Conservation (phyloP, 2,797 vertebrate genomes). For the Mycteria americana region DNA sequence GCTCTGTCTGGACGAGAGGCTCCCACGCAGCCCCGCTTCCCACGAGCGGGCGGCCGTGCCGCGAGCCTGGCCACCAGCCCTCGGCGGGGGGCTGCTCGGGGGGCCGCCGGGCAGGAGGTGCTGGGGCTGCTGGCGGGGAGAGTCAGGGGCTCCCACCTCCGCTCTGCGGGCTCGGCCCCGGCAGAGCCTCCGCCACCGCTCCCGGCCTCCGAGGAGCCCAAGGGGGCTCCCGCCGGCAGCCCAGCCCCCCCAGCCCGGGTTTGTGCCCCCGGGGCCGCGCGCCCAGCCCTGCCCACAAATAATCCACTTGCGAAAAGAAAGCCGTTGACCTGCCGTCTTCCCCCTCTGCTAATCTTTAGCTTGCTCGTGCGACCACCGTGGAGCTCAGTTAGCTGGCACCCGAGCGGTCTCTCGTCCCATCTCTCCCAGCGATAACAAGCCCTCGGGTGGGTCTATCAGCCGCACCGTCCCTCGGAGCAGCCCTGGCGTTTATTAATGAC, state of each 20-base stretch:
- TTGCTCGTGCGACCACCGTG: accelerated
- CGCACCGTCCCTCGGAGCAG: accelerated
- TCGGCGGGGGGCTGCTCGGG: neutral
- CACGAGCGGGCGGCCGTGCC: neutral
- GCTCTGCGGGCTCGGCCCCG: neutral
- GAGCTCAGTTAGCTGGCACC: neutral
- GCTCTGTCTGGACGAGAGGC: neutral
- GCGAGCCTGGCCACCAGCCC: accelerated
- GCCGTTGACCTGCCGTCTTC: neutral
- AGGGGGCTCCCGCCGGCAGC: neutral
- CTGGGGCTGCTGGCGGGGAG: neutral
- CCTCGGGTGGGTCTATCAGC: neutral
- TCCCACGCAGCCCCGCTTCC: neutral
- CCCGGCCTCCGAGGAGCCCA: neutral
- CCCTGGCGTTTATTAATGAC: neutral
- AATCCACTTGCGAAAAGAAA: accelerated
- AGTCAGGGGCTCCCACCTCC: neutral
- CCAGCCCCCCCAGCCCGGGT: neutral
- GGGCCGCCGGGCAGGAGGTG: neutral
- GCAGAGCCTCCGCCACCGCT: neutral
- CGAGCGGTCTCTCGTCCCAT: accelerated
- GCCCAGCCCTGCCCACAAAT: neutral
- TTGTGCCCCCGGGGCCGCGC: neutral
- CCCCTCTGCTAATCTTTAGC: too few species aligned
- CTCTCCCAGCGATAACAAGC: neutral